Percentiles rank a stretch among this genome's conserved stretches.
Evolutionary conservation across 2,113 vertebrate species (phyloP).

Genomic region (Pleuronectes platessa): DNA sequence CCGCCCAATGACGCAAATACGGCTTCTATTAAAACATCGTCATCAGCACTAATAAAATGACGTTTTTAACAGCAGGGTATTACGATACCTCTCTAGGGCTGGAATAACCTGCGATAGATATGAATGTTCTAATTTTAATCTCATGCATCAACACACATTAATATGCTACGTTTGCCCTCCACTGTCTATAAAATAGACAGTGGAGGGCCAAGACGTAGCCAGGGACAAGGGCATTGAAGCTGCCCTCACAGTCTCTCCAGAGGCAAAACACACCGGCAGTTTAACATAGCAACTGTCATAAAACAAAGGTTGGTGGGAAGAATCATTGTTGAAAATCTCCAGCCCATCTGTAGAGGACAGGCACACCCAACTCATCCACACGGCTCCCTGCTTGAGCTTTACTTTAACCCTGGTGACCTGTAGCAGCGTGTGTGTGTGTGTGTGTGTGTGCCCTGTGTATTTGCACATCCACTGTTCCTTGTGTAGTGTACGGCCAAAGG

Average conservation of each 20-base stretch:
- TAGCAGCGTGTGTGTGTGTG: slow-evolving; percentile 52
- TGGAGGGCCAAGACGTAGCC: neutral
- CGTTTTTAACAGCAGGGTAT: neutral
- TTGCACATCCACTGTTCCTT: slow-evolving; percentile 62
- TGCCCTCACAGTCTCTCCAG: slow-evolving; percentile 4
- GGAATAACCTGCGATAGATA: too few relatives aligned
- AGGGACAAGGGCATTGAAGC: slow-evolving; percentile 24
- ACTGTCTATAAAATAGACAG: neutral
- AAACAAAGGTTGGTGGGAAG: slow-evolving; percentile 17
- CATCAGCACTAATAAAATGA: neutral
- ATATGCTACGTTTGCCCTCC: too few relatives aligned
- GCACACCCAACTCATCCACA: slow-evolving; percentile 65
- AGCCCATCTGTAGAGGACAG: slow-evolving; percentile 54
- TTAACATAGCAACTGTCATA: slow-evolving; percentile 32
- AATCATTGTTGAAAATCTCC: slow-evolving; percentile 24
- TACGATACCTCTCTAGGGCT: too few relatives aligned
- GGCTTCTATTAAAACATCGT: neutral
- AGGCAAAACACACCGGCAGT: neutral
- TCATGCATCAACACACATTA: neutral
- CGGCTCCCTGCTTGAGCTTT: slow-evolving; percentile 57
- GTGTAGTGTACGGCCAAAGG: slow-evolving; percentile 58
- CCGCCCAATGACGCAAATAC: neutral
- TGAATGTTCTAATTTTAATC: neutral
- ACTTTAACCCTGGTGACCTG: slow-evolving; percentile 68
- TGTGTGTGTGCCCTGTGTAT: slow-evolving; percentile 48